These are phyloP conservation scores for Diarsia dahlii DNA, from an alignment of 2,888 invertebrate genomes.

Conservation along the genomic window DNA sequence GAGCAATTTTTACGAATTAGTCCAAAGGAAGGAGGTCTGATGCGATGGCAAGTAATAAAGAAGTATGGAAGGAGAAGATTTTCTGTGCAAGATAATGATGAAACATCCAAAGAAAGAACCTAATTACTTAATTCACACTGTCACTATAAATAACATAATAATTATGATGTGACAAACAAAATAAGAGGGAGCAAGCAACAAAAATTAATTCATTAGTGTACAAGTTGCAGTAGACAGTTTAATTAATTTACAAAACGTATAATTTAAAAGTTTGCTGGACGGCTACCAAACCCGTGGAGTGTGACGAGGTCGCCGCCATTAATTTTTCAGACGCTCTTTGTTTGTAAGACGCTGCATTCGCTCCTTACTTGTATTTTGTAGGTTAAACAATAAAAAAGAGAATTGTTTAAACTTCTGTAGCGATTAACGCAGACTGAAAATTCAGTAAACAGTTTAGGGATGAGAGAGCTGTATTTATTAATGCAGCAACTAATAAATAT, in stretches of 20 bases:
- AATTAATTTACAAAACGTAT: constrained; percentile 77
- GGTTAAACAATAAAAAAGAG: constrained; percentile 31
- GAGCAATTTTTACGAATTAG: no score
- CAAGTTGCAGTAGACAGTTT: constrained; percentile 74
- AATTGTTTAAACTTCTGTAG: constrained; percentile 7
- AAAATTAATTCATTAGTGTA: constrained; percentile 61
- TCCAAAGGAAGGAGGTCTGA: no score
- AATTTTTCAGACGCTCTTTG: constrained; percentile 66
- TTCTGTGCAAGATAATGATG: no score
- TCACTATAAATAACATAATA: constrained; percentile 3
- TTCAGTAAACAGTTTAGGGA: background rate
- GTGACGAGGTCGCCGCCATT: constrained; percentile 66
- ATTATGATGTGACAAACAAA: constrained; percentile 28
- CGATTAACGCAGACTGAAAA: constrained; percentile 10
- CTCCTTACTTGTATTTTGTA: constrained; percentile 28
- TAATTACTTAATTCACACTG: background rate
- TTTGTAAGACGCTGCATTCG: constrained; percentile 45
- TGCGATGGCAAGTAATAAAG: no score
- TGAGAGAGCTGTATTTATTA: constrained; percentile 14
- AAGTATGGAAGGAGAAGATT: no score
- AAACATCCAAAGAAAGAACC: background rate
- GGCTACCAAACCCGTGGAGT: constrained; percentile 67
- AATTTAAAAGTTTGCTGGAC: constrained; percentile 73
- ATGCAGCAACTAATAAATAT: constrained; percentile 2
- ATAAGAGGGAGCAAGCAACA: constrained; percentile 18